Evolutionary conservation across 2,113 vertebrate species (phyloP).

Genomic region (Oryzias melastigma): DNA sequence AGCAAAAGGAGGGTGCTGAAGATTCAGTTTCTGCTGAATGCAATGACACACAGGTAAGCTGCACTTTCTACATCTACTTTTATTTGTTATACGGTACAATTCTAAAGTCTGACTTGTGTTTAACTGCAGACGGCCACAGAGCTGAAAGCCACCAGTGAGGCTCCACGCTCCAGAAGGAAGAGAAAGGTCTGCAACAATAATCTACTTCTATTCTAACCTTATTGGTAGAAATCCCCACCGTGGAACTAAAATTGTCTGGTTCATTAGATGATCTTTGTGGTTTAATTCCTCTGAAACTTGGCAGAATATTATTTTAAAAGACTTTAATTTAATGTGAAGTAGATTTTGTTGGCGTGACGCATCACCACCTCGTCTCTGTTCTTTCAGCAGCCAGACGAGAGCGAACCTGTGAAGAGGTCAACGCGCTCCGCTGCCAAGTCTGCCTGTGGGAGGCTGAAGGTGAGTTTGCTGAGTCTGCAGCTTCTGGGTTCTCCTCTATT

Average conservation of each 20-base stretch:
- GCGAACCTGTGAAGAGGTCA: conserved; percentile 61
- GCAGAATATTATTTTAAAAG: conserved; percentile 23
- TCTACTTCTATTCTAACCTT: conserved; percentile 22
- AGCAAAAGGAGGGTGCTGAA: not conserved
- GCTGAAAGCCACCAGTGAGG: not conserved
- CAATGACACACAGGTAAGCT: conserved; percentile 49
- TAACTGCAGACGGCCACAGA: conserved; percentile 9
- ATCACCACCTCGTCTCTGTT: conserved; percentile 42
- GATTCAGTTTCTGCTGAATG: conserved; percentile 7
- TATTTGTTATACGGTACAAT: not conserved
- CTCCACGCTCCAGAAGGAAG: conserved; percentile 31
- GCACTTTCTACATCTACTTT: too few species aligned
- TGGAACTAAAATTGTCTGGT: conserved; percentile 9
- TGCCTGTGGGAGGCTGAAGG: conserved; percentile 78
- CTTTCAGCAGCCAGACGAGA: conserved; percentile 62
- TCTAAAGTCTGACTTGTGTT: conserved; percentile 8
- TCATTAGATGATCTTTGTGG: conserved; percentile 41
- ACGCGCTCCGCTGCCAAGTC: conserved; percentile 66
- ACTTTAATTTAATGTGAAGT: conserved; percentile 2
- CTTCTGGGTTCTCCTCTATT: conserved; percentile 40
- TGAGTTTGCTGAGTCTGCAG: conserved; percentile 39
- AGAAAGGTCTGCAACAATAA: conserved; percentile 59
- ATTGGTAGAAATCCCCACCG: conserved; percentile 30
- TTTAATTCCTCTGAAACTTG: conserved; percentile 51
- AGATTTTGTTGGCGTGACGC: conserved; percentile 12